Evolutionary conservation across 2,113 vertebrate genomes (phyloP), one percentile per base, ranked within the genome.

Genomic region (Nibea coibor): DNA sequence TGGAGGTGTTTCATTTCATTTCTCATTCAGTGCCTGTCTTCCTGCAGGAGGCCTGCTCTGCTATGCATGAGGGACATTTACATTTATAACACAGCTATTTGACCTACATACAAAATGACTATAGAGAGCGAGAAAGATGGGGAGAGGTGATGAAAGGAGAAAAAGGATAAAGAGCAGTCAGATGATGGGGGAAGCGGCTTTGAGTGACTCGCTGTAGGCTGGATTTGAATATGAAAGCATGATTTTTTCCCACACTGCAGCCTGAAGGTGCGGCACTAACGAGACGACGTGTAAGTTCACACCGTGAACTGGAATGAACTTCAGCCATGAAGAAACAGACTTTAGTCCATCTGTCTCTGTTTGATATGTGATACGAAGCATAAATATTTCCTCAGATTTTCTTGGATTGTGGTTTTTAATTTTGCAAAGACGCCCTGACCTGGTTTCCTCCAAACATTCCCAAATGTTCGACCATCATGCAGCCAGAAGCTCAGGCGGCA

Each of bases 21-120:
- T 61, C 56, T 69, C 80, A 54, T 62, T 63, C 87, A 62, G 78
- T 20, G 9, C 9, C 72, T 22, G 72, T 43, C 9, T 75, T 71
- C 75, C 24, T 80, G 10, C 57, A 26, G 28, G 75, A 47, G 56
- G 54, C 51, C 85, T 67, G 62, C 80, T 83, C 74, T 71, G 59
- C 66, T 74, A 67, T 66, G 59, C 61, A 86, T 67, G 78, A 88
- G 78, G 72, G 72, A 84, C 81, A 77, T 86, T 88, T 88, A 86
- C 86, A 84, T 87, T 66, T 63, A 79, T 63, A 79, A 79, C 72
- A 20, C 66, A 43, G 67, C 28, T 6, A 14, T 63, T 51, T 24
- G 84, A 80, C 79, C 84, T 59, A 84, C 75, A 85, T 82, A 71
- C 63, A 24, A 4, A 75, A 56, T 3, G 63, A 48, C 50, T 57